Evolutionary conservation across 2,888 invertebrate genomes (phyloP).

Genomic region (Chirona hameri): DNA sequence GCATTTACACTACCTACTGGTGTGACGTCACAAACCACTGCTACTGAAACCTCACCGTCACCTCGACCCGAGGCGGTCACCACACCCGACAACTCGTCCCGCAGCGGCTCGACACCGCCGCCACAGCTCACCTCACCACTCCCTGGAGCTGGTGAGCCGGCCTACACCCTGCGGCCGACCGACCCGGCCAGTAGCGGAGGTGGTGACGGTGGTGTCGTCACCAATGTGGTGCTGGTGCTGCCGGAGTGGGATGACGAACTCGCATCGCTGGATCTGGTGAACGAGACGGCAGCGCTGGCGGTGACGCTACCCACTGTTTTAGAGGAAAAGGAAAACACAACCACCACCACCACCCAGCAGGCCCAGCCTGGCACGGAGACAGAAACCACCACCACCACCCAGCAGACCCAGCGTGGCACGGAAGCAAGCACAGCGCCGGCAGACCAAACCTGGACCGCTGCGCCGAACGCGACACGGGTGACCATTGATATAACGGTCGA

Average conservation of each 20-base stretch:
- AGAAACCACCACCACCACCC: too few species aligned
- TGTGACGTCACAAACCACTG: background rate
- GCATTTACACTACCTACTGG: background rate
- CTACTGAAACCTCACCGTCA: background rate
- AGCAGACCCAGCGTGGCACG: too few species aligned
- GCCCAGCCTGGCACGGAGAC: too few species aligned
- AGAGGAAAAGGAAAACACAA: too few species aligned
- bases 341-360: too few species aligned
- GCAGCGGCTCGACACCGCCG: background rate
- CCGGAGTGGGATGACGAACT: background rate
- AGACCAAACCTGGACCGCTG: too few species aligned
- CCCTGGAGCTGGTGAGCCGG: background rate
- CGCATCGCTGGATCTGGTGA: background rate
- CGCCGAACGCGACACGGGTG: too few species aligned
- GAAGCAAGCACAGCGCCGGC: too few species aligned
- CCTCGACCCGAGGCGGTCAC: background rate
- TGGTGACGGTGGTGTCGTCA: background rate
- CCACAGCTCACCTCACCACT: background rate
- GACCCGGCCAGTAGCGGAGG: background rate
- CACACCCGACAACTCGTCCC: conserved; percentile 26
- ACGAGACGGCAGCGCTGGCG: background rate
- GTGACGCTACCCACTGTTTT: background rate
- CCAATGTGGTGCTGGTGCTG: background rate
- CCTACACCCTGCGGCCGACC: conserved; percentile 1
- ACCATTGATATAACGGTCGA: too few species aligned